Evolutionary conservation across 1,140 invertebrate genomes (phyloP).

Genomic region (Scylla paramamosain): DNA sequence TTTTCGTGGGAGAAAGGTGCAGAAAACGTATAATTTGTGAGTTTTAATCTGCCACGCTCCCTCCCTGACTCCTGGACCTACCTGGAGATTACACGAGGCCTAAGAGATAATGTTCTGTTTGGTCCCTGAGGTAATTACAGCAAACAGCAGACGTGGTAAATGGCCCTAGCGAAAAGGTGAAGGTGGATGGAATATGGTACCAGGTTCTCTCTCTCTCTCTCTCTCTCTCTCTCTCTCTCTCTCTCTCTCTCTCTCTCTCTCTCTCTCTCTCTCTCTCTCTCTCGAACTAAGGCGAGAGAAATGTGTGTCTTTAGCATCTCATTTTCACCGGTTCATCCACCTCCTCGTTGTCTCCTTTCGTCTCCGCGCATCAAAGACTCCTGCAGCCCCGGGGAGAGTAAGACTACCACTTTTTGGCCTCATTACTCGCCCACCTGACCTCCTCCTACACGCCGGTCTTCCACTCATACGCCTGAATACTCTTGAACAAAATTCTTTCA

Average conservation of each 20-base stretch:
- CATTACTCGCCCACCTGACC: too few relatives aligned
- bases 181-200: neutral
- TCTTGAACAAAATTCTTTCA: neutral
- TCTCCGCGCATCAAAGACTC: neutral
- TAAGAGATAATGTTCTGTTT: too few relatives aligned
- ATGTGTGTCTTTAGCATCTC: neutral
- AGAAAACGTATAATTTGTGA: too few relatives aligned
- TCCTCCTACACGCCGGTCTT: neutral
- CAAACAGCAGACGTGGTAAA: too few relatives aligned
- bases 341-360: neutral
- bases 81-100: too few relatives aligned
- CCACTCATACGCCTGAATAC: neutral
- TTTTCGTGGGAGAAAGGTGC: too few relatives aligned
- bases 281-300: neutral
- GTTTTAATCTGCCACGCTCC: neutral
- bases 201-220: neutral
- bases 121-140: too few relatives aligned
- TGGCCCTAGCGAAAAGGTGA: too few relatives aligned
- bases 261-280: slow-evolving; percentile 49
- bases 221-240: neutral
- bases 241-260: slow-evolving; percentile 48
- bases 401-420: neutral
- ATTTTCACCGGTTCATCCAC: neutral
- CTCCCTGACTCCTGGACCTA: neutral
- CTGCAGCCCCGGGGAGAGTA: neutral